Evolutionary conservation across 2,888 invertebrate species (phyloP).

Genomic region (Amphipyra berbera): DNA sequence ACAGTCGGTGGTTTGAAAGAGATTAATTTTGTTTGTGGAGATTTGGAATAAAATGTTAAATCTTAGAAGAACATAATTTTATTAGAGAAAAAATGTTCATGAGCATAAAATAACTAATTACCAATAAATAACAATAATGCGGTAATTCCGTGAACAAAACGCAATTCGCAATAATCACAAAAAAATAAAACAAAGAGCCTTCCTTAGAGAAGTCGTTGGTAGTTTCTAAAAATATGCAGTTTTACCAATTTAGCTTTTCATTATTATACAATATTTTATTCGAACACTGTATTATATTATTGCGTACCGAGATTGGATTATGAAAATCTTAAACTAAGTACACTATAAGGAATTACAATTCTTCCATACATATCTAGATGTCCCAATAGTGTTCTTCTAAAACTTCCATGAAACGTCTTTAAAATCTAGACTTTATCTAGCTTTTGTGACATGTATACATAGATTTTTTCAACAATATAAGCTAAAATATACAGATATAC

Average conservation of each 20-base stretch:
- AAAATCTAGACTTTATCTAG: constrained; percentile 52
- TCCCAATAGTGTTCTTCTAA: constrained; percentile 51
- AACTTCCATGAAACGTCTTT: constrained; percentile 38
- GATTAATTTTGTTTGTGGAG: not conserved
- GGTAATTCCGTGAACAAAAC: constrained; percentile 69
- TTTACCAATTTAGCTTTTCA: constrained; percentile 52
- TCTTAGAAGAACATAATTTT: constrained; percentile 83
- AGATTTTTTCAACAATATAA: constrained; percentile 59
- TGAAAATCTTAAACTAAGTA: constrained; percentile 59
- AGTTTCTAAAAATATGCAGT: constrained; percentile 50
- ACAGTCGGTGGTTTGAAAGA: not conserved
- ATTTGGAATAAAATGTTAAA: constrained; percentile 27
- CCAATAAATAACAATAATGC: constrained; percentile 85
- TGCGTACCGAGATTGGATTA: constrained; percentile 57
- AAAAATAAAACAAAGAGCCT: constrained; percentile 51
- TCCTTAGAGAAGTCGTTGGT: constrained; percentile 56
- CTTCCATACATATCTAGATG: constrained; percentile 55
- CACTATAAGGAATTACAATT: constrained; percentile 58
- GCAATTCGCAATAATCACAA: constrained; percentile 54
- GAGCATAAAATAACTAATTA: constrained; percentile 83
- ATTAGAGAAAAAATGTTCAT: constrained; percentile 81
- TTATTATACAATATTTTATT: constrained; percentile 33
- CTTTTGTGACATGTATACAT: constrained; percentile 59
- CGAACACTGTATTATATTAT: constrained; percentile 52
- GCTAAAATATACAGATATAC: constrained; percentile 67